Evolutionary conservation across 2,113 vertebrate genomes (phyloP).

Genomic region (Myotis lucifugus): DNA sequence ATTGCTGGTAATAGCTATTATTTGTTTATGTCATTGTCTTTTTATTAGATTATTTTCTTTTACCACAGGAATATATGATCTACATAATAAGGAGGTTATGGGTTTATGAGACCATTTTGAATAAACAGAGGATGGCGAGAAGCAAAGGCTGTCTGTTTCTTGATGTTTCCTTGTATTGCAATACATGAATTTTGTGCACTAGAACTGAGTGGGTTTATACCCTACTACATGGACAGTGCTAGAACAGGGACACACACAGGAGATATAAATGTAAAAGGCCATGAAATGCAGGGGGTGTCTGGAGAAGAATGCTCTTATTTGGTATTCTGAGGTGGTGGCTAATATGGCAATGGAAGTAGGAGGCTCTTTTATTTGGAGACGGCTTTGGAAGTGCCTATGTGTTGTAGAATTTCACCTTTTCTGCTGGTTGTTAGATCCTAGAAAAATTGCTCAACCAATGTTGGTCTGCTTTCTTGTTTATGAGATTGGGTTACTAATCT

Average conservation of each 20-base stretch:
- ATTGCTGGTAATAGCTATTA: background rate
- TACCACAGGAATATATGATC: background rate
- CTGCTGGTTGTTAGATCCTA: background rate
- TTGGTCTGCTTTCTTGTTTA: background rate
- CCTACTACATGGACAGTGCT: background rate
- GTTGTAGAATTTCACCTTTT: background rate
- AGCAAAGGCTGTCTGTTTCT: background rate
- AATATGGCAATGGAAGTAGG: background rate
- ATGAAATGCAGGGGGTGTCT: background rate
- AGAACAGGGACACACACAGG: background rate
- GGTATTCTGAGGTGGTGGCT: background rate
- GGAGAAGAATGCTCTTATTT: background rate
- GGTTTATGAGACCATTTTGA: slow-evolving; percentile 24
- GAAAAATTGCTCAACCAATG: background rate
- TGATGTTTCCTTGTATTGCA: background rate
- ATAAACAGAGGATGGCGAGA: background rate
- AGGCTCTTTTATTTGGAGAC: background rate
- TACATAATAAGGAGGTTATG: background rate
- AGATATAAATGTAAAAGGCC: background rate
- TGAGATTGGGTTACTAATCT: background rate
- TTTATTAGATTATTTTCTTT: slow-evolving; percentile 1
- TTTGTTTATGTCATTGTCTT: background rate
- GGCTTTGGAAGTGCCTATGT: background rate
- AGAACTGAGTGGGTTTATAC: background rate
- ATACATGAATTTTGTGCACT: background rate